Conservation (phyloP, 2,113 vertebrate genomes). For the Mobula hypostoma region DNA sequence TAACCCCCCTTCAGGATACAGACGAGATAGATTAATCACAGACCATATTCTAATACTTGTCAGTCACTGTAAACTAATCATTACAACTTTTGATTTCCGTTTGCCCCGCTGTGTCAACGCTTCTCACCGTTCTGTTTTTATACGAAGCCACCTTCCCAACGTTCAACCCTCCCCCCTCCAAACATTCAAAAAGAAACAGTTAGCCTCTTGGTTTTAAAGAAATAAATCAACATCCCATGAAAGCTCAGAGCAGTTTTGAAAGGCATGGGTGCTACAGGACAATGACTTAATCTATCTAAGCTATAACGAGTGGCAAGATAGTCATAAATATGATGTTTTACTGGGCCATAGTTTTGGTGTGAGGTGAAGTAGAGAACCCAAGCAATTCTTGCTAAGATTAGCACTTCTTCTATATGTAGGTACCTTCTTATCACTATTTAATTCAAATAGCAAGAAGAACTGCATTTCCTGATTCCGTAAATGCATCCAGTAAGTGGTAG, state of each 20-base stretch:
- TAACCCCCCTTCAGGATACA: conserved; percentile 7
- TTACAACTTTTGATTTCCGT: conserved; percentile 32
- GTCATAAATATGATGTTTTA: background rate
- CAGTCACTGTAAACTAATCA: conserved; percentile 15
- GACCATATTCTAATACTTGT: conserved; percentile 21
- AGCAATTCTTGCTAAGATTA: background rate
- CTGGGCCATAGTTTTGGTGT: background rate
- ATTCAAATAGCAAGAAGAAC: background rate
- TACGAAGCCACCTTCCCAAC: background rate
- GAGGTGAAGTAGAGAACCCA: background rate
- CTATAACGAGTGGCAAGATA: background rate
- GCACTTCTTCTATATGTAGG: background rate
- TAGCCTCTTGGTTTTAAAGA: background rate
- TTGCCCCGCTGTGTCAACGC: background rate
- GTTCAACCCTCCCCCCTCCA: background rate
- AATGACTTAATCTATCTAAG: conserved; percentile 5
- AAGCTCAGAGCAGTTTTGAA: background rate
- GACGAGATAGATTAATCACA: conserved; percentile 22
- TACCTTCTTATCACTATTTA: background rate
- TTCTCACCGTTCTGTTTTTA: background rate
- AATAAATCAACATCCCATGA: background rate
- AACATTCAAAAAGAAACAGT: background rate
- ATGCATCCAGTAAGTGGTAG: background rate
- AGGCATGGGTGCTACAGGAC: background rate
- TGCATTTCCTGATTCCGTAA: background rate